Percentiles rank a stretch among this genome's conserved stretches.
Evolutionary conservation across 2,797 vertebrate genomes (phyloP).

Genomic region (Sphaeramia orbicularis): DNA sequence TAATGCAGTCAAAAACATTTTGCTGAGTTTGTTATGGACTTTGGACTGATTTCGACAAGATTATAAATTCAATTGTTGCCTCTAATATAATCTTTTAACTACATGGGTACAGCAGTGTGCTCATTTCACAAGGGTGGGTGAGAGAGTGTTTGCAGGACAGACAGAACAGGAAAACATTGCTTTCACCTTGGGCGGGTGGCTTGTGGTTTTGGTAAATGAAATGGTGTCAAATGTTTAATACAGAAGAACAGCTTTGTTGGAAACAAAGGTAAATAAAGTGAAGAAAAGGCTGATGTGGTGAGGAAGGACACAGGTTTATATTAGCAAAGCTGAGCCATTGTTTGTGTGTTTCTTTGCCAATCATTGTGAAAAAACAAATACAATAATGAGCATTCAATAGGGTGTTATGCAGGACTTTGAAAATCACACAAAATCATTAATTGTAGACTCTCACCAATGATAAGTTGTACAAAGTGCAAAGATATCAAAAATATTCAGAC

Average conservation of each 20-base stretch:
- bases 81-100: slow-evolving; percentile 15
- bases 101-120: background rate
- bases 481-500: slow-evolving; percentile 7
- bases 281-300: background rate
- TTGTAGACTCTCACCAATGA: no score
- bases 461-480: slow-evolving; percentile 32
- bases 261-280: background rate
- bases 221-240: slow-evolving; percentile 5
- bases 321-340: background rate
- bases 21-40: background rate
- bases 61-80: slow-evolving; percentile 7
- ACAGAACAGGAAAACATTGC: no score
- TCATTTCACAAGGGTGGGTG: slow-evolving; percentile 9
- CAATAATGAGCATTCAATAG: no score
- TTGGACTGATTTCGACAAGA: slow-evolving; percentile 8
- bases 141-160: background rate
- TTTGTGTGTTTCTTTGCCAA: no score
- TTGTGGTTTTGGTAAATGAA: no score
- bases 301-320: slow-evolving; percentile 2
- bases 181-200: background rate
- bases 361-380: no score
- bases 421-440: no score
- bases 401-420: no score
- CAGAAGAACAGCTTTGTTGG: slow-evolving; percentile 12
- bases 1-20: slow-evolving; percentile 10